These are phyloP conservation scores for Ceryle rudis DNA, from an alignment of 2,797 vertebrate species.

Conservation along the genomic window DNA sequence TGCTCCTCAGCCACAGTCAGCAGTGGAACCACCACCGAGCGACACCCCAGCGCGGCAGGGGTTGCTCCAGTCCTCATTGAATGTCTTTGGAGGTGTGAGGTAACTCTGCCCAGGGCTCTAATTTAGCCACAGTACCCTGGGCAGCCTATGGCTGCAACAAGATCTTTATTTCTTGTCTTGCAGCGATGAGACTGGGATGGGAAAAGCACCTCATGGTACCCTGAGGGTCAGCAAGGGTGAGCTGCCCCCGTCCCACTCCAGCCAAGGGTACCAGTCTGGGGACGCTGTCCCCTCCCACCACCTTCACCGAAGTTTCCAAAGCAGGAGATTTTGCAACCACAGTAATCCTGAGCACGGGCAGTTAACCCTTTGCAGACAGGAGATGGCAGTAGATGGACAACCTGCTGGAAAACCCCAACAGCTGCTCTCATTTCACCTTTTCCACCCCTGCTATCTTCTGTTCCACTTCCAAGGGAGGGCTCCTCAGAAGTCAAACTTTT, in stretches of 20 bases:
- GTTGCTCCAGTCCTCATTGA: accelerated
- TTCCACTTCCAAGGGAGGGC: background rate
- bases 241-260: background rate
- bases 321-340: background rate
- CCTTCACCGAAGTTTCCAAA: background rate
- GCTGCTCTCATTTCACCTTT: background rate
- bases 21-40: background rate
- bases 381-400: background rate
- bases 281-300: background rate
- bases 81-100: accelerated
- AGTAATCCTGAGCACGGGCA: background rate
- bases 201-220: background rate
- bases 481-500: background rate
- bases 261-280: background rate
- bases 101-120: background rate
- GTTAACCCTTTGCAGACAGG: background rate
- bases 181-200: background rate
- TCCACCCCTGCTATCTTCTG: background rate
- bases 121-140: background rate
- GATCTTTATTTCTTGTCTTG: background rate
- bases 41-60: background rate
- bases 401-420: background rate
- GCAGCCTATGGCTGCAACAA: background rate
- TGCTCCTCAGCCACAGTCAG: background rate
- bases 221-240: background rate